phyloP scores from a whole-genome alignment of 2,797 vertebrate species.

The Tangara arthus region DNA sequence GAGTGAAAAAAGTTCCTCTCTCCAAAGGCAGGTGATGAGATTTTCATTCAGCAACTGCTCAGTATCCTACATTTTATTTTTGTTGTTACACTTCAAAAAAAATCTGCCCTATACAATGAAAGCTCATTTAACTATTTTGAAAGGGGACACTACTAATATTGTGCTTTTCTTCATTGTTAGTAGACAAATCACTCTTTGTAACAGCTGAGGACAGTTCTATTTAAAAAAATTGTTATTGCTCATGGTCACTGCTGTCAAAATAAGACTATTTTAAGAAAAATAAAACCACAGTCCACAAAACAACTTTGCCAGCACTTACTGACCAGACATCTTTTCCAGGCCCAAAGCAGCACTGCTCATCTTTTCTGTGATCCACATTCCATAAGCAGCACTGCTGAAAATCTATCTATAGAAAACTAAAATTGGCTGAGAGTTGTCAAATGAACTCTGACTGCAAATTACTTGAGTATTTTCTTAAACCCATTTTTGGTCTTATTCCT shows the following conservation, averaged over 20 bases:
- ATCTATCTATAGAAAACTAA: not conserved
- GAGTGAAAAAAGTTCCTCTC: not conserved
- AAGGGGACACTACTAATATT: not conserved
- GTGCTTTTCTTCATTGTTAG: not conserved
- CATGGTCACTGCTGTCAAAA: not conserved
- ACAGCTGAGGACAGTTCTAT: not conserved
- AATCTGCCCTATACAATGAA: not conserved
- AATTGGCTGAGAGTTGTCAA: not conserved
- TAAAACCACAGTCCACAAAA: not conserved
- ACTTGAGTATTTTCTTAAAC: not conserved
- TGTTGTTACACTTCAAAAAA: not conserved
- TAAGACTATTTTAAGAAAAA: not conserved
- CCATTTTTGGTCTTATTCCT: not conserved
- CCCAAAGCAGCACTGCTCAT: not conserved
- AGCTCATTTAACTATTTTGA: not conserved
- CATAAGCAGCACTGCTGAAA: not conserved
- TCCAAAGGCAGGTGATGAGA: not conserved
- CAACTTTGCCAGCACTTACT: not conserved
- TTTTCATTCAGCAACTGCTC: not conserved
- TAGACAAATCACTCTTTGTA: not conserved
- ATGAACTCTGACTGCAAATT: not conserved
- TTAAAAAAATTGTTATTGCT: not conserved
- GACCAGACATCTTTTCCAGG: not conserved
- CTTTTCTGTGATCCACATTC: not conserved
- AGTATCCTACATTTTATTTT: not conserved